phyloP scores from a whole-genome alignment of 2,888 invertebrate genomes.

The Scaptomyza caliginosa region DNA sequence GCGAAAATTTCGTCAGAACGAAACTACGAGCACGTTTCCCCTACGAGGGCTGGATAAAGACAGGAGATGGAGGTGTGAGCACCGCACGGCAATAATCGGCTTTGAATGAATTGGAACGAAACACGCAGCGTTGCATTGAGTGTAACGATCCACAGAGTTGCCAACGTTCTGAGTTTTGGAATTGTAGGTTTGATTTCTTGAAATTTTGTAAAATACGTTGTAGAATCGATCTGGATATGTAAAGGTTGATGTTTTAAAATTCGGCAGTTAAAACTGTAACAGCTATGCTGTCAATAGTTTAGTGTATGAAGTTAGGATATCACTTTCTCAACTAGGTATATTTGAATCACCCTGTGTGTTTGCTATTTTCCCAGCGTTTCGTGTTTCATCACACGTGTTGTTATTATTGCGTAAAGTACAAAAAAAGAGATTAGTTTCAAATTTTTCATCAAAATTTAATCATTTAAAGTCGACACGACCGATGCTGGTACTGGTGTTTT shows the following conservation, averaged over 20 bases:
- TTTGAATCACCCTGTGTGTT: slow-evolving; percentile 43
- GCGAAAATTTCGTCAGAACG: slow-evolving; percentile 71
- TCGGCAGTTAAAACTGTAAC: slow-evolving; percentile 30
- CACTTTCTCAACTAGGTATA: slow-evolving; percentile 16
- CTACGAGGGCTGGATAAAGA: slow-evolving; percentile 54
- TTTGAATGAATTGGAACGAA: slow-evolving; percentile 26
- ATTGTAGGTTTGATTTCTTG: slow-evolving; percentile 26
- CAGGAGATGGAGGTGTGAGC: slow-evolving; percentile 21
- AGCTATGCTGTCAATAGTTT: slow-evolving; percentile 2
- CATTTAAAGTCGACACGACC: slow-evolving; percentile 47
- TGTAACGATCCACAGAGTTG: slow-evolving; percentile 24
- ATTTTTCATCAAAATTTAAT: slow-evolving; percentile 67
- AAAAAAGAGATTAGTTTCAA: slow-evolving; percentile 54
- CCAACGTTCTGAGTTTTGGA: slow-evolving; percentile 19
- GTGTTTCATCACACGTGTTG: slow-evolving; percentile 69
- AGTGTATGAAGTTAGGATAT: slow-evolving; percentile 19
- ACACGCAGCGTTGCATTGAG: slow-evolving; percentile 37
- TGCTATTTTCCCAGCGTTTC: slow-evolving; percentile 42
- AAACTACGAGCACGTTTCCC: slow-evolving; percentile 71
- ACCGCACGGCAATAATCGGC: slow-evolving; percentile 13
- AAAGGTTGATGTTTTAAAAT: slow-evolving; percentile 32
- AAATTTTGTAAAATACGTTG: slow-evolving; percentile 16
- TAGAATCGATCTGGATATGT: slow-evolving; percentile 16
- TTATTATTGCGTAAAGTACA: slow-evolving; percentile 73
- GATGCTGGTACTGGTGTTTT: slow-evolving; percentile 35